A percentile compares a stretch with the other conserved stretches of the same genome.
These are phyloP conservation scores for Calameuta filiformis DNA, from an alignment of 2,888 invertebrate genomes.

Conservation along the genomic window DNA sequence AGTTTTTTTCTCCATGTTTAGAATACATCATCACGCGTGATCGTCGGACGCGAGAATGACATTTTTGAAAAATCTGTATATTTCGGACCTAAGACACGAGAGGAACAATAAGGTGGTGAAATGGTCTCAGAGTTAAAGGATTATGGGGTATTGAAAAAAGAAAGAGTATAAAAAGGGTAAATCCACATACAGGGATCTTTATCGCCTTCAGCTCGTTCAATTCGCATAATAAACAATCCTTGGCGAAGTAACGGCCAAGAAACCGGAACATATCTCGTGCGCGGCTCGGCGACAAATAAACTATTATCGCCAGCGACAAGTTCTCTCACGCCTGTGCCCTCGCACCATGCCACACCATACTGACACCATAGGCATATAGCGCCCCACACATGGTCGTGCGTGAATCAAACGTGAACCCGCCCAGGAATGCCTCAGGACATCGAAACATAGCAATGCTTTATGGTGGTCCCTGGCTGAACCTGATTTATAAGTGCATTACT, in stretches of 20 bases:
- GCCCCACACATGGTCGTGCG: conserved; percentile 58
- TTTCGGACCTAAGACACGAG: conserved; percentile 15
- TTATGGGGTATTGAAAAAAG: conserved; percentile 33
- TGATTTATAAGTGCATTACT: conserved; percentile 67
- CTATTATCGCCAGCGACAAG: conserved; percentile 65
- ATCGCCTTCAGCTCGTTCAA: conserved; percentile 63
- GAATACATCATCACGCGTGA: too few species aligned
- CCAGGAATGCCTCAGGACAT: conserved; percentile 65
- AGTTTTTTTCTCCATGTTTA: conserved; percentile 42
- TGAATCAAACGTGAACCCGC: conserved; percentile 65
- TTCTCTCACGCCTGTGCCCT: conserved; percentile 58
- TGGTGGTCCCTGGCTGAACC: conserved; percentile 66
- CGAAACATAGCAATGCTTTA: conserved; percentile 67
- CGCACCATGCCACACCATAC: conserved; percentile 22
- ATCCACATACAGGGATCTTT: conserved; percentile 49
- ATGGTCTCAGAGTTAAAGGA: conserved; percentile 23
- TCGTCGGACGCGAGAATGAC: too few species aligned
- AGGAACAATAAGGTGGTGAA: conserved; percentile 20
- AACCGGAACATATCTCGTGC: conserved; percentile 63
- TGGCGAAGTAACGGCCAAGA: conserved; percentile 51
- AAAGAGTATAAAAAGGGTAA: conserved; percentile 7
- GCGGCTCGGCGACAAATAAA: conserved; percentile 62
- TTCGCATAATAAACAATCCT: conserved; percentile 65
- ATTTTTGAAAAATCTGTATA: conserved; percentile 24
- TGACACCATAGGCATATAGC: conserved; percentile 17